Conservation (phyloP, 2,113 vertebrate genomes). For the Paracanthobrama guichenoti region DNA sequence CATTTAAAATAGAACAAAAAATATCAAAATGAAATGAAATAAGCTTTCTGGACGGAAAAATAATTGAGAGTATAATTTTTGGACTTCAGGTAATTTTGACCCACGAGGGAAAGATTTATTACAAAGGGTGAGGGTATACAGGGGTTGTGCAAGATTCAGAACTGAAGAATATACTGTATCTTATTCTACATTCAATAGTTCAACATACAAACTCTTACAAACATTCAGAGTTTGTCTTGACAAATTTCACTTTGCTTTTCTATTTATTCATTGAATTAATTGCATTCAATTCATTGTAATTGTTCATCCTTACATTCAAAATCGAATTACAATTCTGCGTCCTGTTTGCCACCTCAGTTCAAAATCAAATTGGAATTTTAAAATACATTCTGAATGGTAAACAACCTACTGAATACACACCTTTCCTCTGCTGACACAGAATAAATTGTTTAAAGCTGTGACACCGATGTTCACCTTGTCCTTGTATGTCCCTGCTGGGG, state of each 20-base stretch:
- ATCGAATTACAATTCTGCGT: not conserved
- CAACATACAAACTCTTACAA: no score
- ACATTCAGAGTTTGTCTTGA: not conserved
- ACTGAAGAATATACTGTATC: not conserved
- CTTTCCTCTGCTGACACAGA: slow-evolving; percentile 15
- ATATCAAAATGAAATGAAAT: no score
- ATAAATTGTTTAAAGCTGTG: not conserved
- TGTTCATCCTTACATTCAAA: not conserved
- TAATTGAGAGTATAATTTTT: no score
- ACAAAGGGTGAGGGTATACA: no score
- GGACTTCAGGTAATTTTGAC: no score
- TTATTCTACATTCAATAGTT: no score
- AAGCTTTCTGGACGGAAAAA: no score
- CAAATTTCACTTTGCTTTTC: not conserved
- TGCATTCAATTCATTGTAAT: not conserved
- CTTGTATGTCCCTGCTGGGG: slow-evolving; percentile 36
- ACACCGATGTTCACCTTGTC: slow-evolving; percentile 38
- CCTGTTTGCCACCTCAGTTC: not conserved
- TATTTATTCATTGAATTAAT: not conserved
- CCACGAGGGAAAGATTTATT: no score
- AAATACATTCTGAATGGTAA: not conserved
- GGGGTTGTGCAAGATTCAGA: not conserved
- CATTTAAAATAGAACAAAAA: no score
- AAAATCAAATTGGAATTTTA: not conserved
- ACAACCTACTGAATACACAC: not conserved